Percentiles rank a stretch among this genome's conserved stretches.
Conservation (phyloP, 2,113 vertebrate genomes). For the Bombycilla garrulus region DNA sequence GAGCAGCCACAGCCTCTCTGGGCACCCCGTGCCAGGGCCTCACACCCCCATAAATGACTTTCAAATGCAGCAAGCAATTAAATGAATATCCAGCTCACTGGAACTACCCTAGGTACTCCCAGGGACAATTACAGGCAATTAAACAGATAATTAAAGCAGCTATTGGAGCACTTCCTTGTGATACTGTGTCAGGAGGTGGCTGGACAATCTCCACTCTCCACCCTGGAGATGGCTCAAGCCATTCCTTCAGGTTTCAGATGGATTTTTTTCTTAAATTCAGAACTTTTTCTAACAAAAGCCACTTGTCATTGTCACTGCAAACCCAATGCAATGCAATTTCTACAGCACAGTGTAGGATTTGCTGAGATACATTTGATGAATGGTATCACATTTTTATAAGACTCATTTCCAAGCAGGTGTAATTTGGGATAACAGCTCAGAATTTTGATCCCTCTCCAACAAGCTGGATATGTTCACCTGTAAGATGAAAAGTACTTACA, state of each 20-base stretch:
- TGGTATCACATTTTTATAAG: neutral
- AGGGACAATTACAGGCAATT: neutral
- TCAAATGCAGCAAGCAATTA: neutral
- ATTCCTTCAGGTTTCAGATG: neutral
- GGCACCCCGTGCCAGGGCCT: neutral
- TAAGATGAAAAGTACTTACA: rapidly evolving
- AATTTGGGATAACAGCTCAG: neutral
- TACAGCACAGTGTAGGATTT: neutral
- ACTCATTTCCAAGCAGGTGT: neutral
- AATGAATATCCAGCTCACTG: neutral
- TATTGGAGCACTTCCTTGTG: neutral
- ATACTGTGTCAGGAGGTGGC: neutral
- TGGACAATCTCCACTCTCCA: neutral
- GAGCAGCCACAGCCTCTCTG: neutral
- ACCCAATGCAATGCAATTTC: neutral
- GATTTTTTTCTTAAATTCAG: neutral
- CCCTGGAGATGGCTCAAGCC: neutral
- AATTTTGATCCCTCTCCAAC: neutral
- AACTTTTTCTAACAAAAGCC: neutral
- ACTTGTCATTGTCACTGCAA: neutral
- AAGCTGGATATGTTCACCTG: neutral
- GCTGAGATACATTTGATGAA: neutral
- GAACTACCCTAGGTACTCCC: neutral
- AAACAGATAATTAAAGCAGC: neutral
- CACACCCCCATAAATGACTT: neutral